Conservation (phyloP, 2,888 invertebrate species). For the Holacanthella duospinosa region DNA sequence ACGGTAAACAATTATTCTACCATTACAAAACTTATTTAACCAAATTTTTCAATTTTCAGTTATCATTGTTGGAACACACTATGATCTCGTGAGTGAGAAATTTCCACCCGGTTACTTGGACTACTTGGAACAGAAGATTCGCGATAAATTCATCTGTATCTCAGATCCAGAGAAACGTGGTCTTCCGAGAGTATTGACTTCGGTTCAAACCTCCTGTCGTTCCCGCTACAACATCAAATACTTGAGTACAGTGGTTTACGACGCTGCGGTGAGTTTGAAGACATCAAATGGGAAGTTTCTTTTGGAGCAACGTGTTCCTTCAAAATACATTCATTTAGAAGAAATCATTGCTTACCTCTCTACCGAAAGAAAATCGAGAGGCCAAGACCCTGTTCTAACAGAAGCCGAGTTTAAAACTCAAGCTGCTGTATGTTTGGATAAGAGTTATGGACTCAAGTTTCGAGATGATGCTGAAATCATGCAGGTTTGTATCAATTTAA, state of each 20-base stretch:
- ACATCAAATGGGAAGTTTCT: conserved; percentile 84
- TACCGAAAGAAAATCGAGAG: conserved; percentile 48
- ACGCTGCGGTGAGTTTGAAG: conserved; percentile 79
- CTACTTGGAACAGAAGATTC: conserved; percentile 75
- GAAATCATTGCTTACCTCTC: conserved; percentile 78
- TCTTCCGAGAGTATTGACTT: conserved; percentile 81
- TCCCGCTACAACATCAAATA: conserved; percentile 80
- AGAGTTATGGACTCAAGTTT: conserved; percentile 33
- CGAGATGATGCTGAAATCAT: conserved; percentile 37
- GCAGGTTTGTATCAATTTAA: conserved; percentile 31
- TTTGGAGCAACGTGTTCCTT: conserved; percentile 87
- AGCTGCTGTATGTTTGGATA: conserved; percentile 37
- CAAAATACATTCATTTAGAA: conserved; percentile 86
- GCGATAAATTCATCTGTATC: conserved; percentile 75
- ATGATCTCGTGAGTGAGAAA: conserved; percentile 66
- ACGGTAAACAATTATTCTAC: no score
- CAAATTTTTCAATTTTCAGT: no score
- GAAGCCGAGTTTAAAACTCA: conserved; percentile 62
- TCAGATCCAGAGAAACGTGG: conserved; percentile 94
- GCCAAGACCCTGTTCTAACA: conserved; percentile 68
- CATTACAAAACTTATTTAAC: no score
- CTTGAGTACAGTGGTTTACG: conserved; percentile 83
- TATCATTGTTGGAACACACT: conserved; percentile 91
- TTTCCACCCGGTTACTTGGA: conserved; percentile 52
- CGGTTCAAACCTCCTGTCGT: conserved; percentile 67